Conservation (phyloP, 2,888 invertebrate genomes). For the Dicroscelio sp. region DNA sequence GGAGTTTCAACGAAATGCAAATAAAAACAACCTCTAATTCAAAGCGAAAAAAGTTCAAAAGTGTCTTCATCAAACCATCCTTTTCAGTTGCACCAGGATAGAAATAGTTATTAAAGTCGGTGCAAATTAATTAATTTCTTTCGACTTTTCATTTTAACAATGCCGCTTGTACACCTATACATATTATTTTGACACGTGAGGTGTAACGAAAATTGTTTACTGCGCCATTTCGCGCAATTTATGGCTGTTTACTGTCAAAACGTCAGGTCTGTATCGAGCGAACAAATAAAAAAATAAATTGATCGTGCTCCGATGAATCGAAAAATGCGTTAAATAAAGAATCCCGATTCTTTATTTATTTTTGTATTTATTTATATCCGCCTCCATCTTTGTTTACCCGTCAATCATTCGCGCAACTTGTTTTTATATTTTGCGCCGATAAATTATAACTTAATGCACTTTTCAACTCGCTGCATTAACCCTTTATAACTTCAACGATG, state of each 20-base stretch:
- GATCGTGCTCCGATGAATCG: not conserved
- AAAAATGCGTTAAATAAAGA: not conserved
- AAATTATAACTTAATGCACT: conserved; percentile 27
- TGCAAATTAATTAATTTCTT: no score
- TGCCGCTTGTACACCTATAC: no score
- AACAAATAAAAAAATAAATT: conserved; percentile 4
- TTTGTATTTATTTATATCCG: no score
- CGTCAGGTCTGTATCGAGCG: not conserved
- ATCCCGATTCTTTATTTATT: not conserved
- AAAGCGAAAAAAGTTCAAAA: no score
- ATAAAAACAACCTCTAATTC: no score
- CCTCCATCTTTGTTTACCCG: no score
- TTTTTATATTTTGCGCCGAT: not conserved
- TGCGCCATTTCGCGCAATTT: not conserved
- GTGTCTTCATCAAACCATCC: no score
- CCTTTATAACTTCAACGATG: conserved; percentile 38
- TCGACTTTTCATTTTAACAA: no score
- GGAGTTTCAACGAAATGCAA: no score
- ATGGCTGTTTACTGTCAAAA: not conserved
- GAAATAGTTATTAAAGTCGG: no score
- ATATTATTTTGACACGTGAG: not conserved
- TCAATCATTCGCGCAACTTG: not conserved
- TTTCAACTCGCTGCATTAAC: conserved; percentile 28
- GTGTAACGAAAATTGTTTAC: not conserved
- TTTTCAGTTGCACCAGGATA: no score